phyloP scores from a whole-genome alignment of 2,797 vertebrate genomes.

The Pangasius djambal region DNA sequence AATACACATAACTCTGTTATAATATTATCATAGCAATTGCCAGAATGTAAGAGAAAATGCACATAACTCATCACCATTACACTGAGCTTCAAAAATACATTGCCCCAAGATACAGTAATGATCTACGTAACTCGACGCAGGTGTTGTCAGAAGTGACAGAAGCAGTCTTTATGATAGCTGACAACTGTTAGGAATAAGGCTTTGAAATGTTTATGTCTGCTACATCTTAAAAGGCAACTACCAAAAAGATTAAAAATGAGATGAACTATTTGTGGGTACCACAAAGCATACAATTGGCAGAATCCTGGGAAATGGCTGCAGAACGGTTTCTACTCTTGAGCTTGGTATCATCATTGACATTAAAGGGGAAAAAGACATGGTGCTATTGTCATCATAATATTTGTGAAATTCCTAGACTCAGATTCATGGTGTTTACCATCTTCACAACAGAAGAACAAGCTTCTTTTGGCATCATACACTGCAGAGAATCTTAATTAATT shows the following conservation, averaged over 20 bases:
- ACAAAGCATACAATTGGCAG: neutral
- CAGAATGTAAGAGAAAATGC: neutral
- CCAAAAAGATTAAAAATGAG: neutral
- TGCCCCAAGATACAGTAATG: neutral
- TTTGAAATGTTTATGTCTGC: neutral
- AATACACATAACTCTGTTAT: neutral
- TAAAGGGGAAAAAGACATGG: neutral
- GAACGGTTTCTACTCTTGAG: neutral
- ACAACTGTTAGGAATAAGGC: neutral
- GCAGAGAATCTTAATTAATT: slow-evolving; percentile 39
- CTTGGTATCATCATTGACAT: neutral
- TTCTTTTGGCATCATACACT: slow-evolving; percentile 10
- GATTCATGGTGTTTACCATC: slow-evolving; percentile 1
- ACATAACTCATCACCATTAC: neutral
- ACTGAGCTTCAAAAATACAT: neutral
- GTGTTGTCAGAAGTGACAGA: neutral
- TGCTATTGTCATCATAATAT: neutral
- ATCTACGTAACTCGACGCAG: neutral
- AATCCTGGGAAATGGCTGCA: neutral
- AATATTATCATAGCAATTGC: neutral
- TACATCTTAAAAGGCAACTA: neutral
- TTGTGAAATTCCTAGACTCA: neutral
- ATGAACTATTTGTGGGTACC: neutral
- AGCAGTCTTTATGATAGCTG: neutral
- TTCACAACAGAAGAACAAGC: neutral